Percentiles rank a stretch among this genome's conserved stretches.
Conservation (phyloP, 2,888 invertebrate species). For the Campoplex capitator region DNA sequence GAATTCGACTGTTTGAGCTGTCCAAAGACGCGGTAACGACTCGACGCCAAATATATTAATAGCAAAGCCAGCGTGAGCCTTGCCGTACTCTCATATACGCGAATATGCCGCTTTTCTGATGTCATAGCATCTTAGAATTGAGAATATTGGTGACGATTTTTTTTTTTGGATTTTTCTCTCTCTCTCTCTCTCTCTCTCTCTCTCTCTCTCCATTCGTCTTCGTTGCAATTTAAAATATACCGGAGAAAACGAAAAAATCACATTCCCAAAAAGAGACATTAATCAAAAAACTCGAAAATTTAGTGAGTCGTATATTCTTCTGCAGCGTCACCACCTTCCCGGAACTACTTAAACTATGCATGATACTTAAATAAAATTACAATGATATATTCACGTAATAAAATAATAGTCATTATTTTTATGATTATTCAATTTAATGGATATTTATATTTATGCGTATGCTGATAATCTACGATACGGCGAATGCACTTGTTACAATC, state of each 20-base stretch:
- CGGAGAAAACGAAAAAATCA: background rate
- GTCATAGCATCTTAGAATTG: too few species aligned
- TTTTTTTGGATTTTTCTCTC: too few species aligned
- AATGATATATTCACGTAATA: background rate
- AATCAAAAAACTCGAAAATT: constrained; percentile 1
- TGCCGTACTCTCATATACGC: too few species aligned
- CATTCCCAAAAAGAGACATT: background rate
- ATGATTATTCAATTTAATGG: constrained; percentile 31
- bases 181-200: too few species aligned
- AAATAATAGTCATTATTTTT: constrained; percentile 24
- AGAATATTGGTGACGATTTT: too few species aligned
- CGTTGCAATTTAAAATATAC: too few species aligned
- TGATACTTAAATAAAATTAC: background rate
- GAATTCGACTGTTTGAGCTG: too few species aligned
- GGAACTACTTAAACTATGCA: background rate
- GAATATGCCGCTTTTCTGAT: too few species aligned
- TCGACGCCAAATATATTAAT: too few species aligned
- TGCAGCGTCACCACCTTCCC: background rate
- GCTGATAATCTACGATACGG: constrained; percentile 22
- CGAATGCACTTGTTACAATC: constrained; percentile 52
- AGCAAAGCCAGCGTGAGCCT: too few species aligned
- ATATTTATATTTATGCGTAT: constrained; percentile 29
- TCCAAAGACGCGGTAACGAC: too few species aligned
- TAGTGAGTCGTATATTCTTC: background rate
- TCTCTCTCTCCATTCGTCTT: too few species aligned